Evolutionary conservation across 2,113 vertebrate species (phyloP).

Genomic region (Jaculus jaculus): DNA sequence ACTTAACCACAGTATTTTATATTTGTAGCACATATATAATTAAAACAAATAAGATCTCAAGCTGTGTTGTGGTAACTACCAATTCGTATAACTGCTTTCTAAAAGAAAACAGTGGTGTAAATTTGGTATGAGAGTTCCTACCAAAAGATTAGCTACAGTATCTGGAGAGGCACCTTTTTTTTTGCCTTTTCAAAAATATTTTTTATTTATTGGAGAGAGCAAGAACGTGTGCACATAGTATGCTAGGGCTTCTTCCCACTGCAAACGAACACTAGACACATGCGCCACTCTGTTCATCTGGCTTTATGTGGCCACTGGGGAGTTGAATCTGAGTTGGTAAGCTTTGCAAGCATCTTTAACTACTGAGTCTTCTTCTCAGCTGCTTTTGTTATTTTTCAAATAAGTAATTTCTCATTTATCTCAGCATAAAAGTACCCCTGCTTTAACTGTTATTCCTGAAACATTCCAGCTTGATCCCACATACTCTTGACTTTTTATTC

Average conservation of each 20-base stretch:
- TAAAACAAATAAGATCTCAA: conserved; percentile 21
- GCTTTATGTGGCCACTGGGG: no score
- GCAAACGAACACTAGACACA: no score
- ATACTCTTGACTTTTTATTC: not conserved
- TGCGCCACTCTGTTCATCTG: no score
- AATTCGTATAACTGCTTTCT: not conserved
- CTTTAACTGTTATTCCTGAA: conserved; percentile 37
- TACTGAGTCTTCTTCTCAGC: no score
- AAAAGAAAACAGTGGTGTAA: not conserved
- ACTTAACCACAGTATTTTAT: not conserved
- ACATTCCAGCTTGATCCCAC: not conserved
- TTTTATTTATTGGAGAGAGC: no score
- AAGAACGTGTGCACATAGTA: no score
- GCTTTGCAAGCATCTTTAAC: no score
- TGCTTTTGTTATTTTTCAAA: no score
- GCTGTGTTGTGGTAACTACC: not conserved
- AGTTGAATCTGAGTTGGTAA: no score
- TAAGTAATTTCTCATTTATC: conserved; percentile 13
- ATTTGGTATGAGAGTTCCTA: not conserved
- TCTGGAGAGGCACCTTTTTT: conserved; percentile 25
- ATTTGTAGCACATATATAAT: not conserved
- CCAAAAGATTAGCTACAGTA: not conserved
- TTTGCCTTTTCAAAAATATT: conserved; percentile 6
- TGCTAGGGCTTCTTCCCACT: no score
- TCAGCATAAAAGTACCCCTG: not conserved